Evolutionary conservation across 2,113 vertebrate species (phyloP).

Genomic region (Piprites chloris): DNA sequence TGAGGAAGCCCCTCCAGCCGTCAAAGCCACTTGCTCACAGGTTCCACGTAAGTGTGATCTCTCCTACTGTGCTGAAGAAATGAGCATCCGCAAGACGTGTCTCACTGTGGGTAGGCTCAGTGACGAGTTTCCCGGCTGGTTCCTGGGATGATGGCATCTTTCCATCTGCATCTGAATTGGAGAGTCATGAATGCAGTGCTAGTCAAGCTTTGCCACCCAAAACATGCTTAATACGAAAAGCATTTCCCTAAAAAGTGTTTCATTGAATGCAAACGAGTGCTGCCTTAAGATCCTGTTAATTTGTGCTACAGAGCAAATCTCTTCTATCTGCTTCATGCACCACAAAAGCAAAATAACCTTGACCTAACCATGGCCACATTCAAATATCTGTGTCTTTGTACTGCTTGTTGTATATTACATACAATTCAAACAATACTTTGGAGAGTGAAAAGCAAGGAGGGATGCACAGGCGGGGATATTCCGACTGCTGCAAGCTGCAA

Average conservation of each 20-base stretch:
- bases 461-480: background rate
- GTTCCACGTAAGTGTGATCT: background rate
- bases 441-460: background rate
- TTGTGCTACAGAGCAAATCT: background rate
- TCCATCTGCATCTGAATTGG: background rate
- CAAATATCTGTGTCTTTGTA: background rate
- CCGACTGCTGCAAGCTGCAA: background rate
- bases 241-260: background rate
- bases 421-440: background rate
- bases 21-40: background rate
- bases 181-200: background rate
- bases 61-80: background rate
- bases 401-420: accelerated
- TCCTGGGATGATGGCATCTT: background rate
- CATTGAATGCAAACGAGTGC: background rate
- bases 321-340: background rate
- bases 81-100: slow-evolving; percentile 6
- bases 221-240: background rate
- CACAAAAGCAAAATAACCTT: background rate
- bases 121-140: accelerated
- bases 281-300: background rate
- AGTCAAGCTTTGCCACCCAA: background rate
- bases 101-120: slow-evolving; percentile 3
- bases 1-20: background rate
- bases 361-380: background rate